Percentiles rank a stretch among this genome's conserved stretches.
Evolutionary conservation across 2,888 invertebrate genomes (phyloP).

Genomic region (Ethmia dodecea): DNA sequence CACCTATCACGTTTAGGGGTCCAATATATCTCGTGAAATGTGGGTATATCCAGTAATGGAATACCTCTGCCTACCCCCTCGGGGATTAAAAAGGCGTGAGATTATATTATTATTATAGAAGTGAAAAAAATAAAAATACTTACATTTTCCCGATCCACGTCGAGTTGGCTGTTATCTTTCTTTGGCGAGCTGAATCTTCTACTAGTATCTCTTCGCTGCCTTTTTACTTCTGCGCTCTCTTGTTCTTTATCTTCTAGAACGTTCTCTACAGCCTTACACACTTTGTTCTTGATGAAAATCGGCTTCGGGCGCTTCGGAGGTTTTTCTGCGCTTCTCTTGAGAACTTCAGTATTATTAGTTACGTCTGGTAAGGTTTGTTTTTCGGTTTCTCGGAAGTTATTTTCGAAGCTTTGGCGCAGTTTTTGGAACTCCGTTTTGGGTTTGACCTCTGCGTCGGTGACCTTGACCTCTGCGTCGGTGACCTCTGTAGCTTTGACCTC

Average conservation of each 20-base stretch:
- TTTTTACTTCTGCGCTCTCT: constrained; percentile 34
- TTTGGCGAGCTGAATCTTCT: constrained; percentile 37
- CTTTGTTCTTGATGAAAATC: constrained; percentile 27
- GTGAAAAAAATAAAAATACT: constrained; percentile 32
- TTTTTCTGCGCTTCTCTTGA: constrained; percentile 15
- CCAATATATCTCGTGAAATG: too few species aligned
- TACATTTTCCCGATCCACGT: constrained; percentile 63
- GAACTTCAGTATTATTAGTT: constrained; percentile 2
- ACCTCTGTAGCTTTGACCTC: constrained; percentile 17
- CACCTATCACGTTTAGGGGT: too few species aligned
- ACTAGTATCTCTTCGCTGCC: constrained; percentile 37
- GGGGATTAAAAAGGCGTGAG: too few species aligned
- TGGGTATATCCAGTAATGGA: too few species aligned
- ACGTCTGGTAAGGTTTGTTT: constrained; percentile 10
- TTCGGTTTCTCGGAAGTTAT: constrained; percentile 18
- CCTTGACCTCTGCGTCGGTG: constrained; percentile 25
- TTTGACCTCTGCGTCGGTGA: background rate
- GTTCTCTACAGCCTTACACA: constrained; percentile 35
- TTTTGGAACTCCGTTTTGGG: constrained; percentile 47
- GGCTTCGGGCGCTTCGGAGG: constrained; percentile 35
- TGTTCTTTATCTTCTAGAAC: constrained; percentile 24
- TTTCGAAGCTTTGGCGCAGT: constrained; percentile 51
- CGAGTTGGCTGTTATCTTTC: constrained; percentile 44
- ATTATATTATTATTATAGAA: too few species aligned
- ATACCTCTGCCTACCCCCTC: too few species aligned